Base-by-base conservation (phyloP, 2,113 vertebrate genomes). In the Bufo gargarizans region DNA sequence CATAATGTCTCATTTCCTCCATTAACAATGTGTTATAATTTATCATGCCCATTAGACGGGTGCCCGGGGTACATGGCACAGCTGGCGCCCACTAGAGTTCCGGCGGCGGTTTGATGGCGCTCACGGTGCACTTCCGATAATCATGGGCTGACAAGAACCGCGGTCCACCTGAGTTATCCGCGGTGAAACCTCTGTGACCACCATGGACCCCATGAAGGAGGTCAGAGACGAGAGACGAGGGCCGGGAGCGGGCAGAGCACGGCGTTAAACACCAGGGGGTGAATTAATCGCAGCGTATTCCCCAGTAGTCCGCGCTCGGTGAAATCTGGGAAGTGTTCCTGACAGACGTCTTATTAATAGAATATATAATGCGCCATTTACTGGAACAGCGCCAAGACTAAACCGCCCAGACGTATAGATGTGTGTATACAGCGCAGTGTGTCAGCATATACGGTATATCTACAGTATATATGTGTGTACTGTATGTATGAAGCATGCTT, bases 61-160 rank as follows among this genome's bases (percentile, higher is more conserved):
- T 63, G 61, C 61, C 4, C 61, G 9, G 33, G 67, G 67, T 71
- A 33, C 67, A 71, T 1, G 1, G 14, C 5, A 14, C 71, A 33
- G 33, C 33, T 33, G 33, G 33, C 33, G 33, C 33, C 33, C 33
- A 33, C 33, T 33, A 33, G 33, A 33, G 33, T 33, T 33, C 33
- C 33, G 33, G 33, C 33, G 33, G 33, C 33, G 33, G 33, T 59
- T 71, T 58, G 71, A 17, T 13, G 69, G 71, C n/a, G 49, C 71
- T 6, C 22, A 33, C 69, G 11, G 84, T 5, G 49, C 50, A 80
- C 49, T 61, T 65, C 50, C 16, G 63, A 65, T 86, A 63, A 86
- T 86, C 56, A 50, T n/a, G 12, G 43, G 19, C 43, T 63, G 56
- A 78, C 85, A 50, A 77, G 78, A 86, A 86, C 17, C 74, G 4